Evolutionary conservation across 1,140 invertebrate species (phyloP).

Genomic region (Spodoptera litura): DNA sequence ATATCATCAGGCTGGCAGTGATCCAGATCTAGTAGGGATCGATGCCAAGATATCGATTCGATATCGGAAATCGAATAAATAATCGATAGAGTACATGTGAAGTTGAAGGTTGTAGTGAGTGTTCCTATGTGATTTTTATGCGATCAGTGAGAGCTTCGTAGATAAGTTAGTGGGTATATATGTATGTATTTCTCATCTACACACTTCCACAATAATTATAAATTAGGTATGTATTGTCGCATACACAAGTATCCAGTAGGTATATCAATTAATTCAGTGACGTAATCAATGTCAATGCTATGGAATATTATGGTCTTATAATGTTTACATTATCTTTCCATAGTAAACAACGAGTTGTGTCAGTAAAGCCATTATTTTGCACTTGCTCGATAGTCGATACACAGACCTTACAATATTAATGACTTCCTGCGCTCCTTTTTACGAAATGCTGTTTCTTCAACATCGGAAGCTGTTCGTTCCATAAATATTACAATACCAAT

Average conservation of each 20-base stretch:
- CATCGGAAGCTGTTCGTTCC: neutral
- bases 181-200: too few species aligned
- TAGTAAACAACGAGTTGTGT: neutral
- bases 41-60: constrained; percentile 13
- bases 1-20: neutral
- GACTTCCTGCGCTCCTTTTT: constrained; percentile 11
- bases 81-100: neutral
- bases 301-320: neutral
- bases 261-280: neutral
- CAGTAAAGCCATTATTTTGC: neutral
- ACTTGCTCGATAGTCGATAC: too few species aligned
- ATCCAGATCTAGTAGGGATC: neutral
- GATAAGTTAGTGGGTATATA: too few species aligned
- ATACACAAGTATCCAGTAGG: neutral
- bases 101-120: neutral
- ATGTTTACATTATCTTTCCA: constrained; percentile 4
- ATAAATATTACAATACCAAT: neutral
- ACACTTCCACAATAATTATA: too few species aligned
- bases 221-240: too few species aligned
- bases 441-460: neutral
- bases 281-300: neutral
- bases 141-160: too few species aligned
- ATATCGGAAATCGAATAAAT: neutral
- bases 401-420: neutral
- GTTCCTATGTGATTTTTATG: too few species aligned